Conservation (phyloP, 1,140 invertebrate genomes). For the Argopecten irradians region DNA sequence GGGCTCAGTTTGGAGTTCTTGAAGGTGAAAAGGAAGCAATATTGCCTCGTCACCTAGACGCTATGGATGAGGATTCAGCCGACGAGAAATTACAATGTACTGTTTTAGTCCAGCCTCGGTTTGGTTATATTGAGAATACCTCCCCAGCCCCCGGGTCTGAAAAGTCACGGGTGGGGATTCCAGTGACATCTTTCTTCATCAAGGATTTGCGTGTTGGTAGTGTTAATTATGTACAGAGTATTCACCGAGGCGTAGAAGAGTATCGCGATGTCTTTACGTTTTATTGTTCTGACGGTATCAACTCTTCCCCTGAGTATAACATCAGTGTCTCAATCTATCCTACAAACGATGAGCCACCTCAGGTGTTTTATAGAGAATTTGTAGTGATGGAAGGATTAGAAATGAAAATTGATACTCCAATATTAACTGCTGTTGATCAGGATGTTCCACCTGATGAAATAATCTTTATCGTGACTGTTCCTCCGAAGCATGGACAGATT, state of each 20-base stretch:
- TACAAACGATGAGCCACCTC: conserved; percentile 77
- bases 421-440: conserved; percentile 75
- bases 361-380: conserved; percentile 74
- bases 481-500: conserved; percentile 75
- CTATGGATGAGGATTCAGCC: conserved; percentile 74
- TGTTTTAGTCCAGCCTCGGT: conserved; percentile 71
- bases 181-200: conserved; percentile 73
- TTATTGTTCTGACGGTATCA: conserved; percentile 76
- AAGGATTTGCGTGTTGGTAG: conserved; percentile 68
- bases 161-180: conserved; percentile 69
- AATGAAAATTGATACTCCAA: conserved; percentile 75
- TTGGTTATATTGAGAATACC: conserved; percentile 77
- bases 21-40: conserved; percentile 74
- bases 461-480: conserved; percentile 70
- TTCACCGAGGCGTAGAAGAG: conserved; percentile 76
- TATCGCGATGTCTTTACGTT: conserved; percentile 72
- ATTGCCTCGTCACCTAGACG: conserved; percentile 69
- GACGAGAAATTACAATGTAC: conserved; percentile 75
- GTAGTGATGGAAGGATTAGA: conserved; percentile 76
- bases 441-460: conserved; percentile 75
- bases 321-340: conserved; percentile 74
- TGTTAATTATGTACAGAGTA: conserved; percentile 77
- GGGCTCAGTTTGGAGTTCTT: conserved; percentile 66
- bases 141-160: conserved; percentile 73
- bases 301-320: conserved; percentile 60